Conservation (phyloP, 2,888 invertebrate species). For the Hoplodrina blanda region DNA sequence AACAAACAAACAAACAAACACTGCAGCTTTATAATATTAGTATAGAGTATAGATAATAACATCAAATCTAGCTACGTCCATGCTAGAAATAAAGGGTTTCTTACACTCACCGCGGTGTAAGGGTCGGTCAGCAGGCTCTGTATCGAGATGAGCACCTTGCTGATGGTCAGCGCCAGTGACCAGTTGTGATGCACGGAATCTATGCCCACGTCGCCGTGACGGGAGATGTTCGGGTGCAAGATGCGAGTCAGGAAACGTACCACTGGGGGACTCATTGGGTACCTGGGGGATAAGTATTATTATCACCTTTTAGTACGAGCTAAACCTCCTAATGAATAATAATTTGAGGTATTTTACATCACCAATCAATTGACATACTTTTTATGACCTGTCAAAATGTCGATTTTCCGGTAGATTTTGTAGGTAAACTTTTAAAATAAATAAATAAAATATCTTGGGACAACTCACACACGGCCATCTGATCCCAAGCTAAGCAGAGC, state of each 20-base stretch:
- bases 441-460: no score
- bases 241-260: constrained; percentile 98
- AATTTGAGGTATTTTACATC: no score
- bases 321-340: no score
- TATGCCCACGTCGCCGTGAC: constrained; percentile 98
- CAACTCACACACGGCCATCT: no score
- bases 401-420: no score
- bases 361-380: no score
- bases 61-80: constrained; percentile 26
- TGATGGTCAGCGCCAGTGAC: constrained; percentile 98
- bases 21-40: no score
- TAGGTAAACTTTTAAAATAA: no score
- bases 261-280: constrained; percentile 97
- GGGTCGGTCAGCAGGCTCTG: constrained; percentile 97
- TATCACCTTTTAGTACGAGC: no score
- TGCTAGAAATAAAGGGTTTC: constrained; percentile 20
- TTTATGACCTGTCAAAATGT: no score
- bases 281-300: constrained; percentile 77
- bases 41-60: constrained; percentile 1
- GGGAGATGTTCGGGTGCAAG: constrained; percentile 98
- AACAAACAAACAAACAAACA: no score
- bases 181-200: constrained; percentile 99
- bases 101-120: constrained; percentile 93
- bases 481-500: no score
- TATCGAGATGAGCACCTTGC: constrained; percentile 96